These are phyloP conservation scores for Pedetes capensis DNA, from an alignment of 2,113 vertebrate genomes.

Conservation along the genomic window DNA sequence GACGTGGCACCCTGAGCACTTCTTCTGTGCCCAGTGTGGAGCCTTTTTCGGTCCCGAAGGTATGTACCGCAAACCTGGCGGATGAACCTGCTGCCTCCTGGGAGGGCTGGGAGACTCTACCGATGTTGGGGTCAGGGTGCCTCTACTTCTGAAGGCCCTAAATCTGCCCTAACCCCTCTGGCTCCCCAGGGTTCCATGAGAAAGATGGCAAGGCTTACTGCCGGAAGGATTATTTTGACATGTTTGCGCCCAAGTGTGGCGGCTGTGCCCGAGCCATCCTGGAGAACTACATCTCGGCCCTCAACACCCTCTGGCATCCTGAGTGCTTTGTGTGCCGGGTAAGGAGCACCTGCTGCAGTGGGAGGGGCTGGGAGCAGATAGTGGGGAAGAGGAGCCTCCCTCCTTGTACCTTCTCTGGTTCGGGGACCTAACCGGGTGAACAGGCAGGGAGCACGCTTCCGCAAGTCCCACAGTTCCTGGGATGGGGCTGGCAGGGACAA, in stretches of 20 bases:
- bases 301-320: slow-evolving; percentile 97
- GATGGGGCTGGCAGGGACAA: not conserved
- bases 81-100: fast-evolving
- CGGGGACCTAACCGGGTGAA: not conserved
- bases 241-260: slow-evolving; percentile 98
- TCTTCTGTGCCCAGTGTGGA: slow-evolving; percentile 98
- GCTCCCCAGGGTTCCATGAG: slow-evolving; percentile 93
- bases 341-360: slow-evolving; percentile 62
- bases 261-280: slow-evolving; percentile 96
- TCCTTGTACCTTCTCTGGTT: not conserved
- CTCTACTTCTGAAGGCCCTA: not conserved
- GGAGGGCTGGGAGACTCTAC: not conserved
- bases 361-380: not conserved
- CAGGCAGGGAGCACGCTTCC: too few relatives aligned
- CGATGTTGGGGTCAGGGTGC: not conserved
- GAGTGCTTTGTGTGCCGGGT: slow-evolving; percentile 99
- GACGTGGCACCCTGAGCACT: slow-evolving; percentile 99
- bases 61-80: slow-evolving; percentile 36
- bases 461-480: not conserved
- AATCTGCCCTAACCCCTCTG: not conserved
- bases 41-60: slow-evolving; percentile 98
- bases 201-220: slow-evolving; percentile 98
- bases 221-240: slow-evolving; percentile 98
- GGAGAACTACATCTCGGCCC: slow-evolving; percentile 99
- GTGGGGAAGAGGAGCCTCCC: not conserved